Base-by-base conservation (phyloP, 2,797 vertebrate genomes). In the Siniperca undulata region DNA sequence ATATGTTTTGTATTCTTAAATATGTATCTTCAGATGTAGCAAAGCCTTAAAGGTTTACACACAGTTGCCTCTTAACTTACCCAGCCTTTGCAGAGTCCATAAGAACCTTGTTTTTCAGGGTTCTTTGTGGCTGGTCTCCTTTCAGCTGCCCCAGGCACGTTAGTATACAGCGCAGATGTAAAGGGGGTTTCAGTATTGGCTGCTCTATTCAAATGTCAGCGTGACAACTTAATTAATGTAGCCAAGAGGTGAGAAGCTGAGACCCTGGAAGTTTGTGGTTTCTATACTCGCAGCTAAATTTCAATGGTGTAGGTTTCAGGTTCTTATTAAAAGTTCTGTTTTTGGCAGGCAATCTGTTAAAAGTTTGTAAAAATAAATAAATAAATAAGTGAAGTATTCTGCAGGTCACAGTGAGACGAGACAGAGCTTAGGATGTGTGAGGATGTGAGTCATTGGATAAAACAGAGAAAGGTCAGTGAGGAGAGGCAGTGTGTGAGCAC, bases 221-320 rank as follows among this genome's bases (percentile, higher is more conserved):
- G 0, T 77, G 89, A 92, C 81, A 73, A 20, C 84, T 82, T 82
- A 79, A 86, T 86, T 80, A 73, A 83, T 55, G 16, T 70, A 7
- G 71, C 81, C 82, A 55, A 58, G 73, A 84, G 83, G 85, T 78
- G 78, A 81, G 79, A 89, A 90, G 52, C 76, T 75, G 74, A 91
- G 73, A 82, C 40, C 12, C 64, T 52, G 72, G n/a, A 42, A 68
- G 46, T 64, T 68, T 76, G 68, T 56, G 42, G 40, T 73, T 30
- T 69, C 46, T 79, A 19, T 12, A 61, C 50, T 70, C 0, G 1
- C n/a, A 44, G 55, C 27, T 60, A 12, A 17, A 44, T 56, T 69
- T 80, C 5, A 16, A 19, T 2, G 46, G 48, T 74, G 48, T 68
- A 34, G 12, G 38, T 81, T 83, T 83, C 52, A 48, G 50, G 17